A percentile compares a stretch with the other conserved stretches of the same genome.
phyloP scores from a whole-genome alignment of 2,113 vertebrate genomes.

The Poicephalus gulielmi region DNA sequence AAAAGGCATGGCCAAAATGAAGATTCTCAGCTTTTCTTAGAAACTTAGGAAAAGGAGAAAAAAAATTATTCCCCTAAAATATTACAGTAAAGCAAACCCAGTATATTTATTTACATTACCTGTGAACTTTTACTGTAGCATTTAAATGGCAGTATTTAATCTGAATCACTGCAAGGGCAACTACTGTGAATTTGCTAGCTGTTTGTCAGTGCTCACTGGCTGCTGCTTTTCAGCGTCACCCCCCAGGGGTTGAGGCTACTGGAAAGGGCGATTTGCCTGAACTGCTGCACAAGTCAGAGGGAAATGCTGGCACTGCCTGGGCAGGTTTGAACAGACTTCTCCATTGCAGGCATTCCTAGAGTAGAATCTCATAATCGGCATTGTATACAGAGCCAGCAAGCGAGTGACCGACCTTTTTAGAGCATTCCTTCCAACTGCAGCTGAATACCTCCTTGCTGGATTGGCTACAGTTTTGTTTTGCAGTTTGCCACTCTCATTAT shows the following conservation, averaged over 20 bases:
- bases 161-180: neutral
- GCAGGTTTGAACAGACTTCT: conserved; percentile 32
- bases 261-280: neutral
- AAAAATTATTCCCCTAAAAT: neutral
- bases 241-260: neutral
- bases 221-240: neutral
- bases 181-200: neutral
- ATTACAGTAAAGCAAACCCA: neutral
- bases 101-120: neutral
- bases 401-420: fast-evolving
- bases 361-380: neutral
- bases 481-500: neutral
- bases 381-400: neutral
- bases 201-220: neutral
- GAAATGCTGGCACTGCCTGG: neutral
- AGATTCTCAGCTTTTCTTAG: neutral
- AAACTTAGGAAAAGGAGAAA: neutral
- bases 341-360: neutral
- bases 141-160: neutral
- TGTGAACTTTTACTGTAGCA: neutral
- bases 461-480: neutral
- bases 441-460: neutral
- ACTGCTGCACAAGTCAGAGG: neutral
- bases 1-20: neutral
- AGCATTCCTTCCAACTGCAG: neutral